Percentiles rank a stretch among this genome's conserved stretches.
Evolutionary conservation across 2,797 vertebrate species (phyloP).

Genomic region (Crax fasciolata): DNA sequence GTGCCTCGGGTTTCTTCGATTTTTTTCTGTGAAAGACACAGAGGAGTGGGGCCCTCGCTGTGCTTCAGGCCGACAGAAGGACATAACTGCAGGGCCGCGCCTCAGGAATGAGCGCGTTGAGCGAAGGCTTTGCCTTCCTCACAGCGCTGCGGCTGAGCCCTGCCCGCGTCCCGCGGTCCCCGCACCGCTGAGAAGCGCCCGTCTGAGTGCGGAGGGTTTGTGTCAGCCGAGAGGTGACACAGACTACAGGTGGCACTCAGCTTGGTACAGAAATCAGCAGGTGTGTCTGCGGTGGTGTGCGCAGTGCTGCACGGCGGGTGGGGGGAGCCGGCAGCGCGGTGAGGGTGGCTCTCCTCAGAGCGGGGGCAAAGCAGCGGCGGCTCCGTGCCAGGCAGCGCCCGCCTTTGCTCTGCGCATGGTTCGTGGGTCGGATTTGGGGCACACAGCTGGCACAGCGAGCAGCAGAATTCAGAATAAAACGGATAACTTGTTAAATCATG

Average conservation of each 20-base stretch:
- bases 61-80: not conserved
- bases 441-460: not conserved
- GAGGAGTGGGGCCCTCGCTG: not conserved
- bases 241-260: not conserved
- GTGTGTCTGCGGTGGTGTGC: no score
- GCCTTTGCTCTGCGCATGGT: no score
- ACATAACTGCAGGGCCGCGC: not conserved
- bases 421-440: not conserved
- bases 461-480: not conserved
- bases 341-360: no score
- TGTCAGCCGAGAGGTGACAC: fast-evolving
- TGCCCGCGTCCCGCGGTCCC: no score
- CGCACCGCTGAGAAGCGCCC: no score
- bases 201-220: not conserved
- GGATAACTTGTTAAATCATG: not conserved
- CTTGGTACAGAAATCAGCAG: not conserved
- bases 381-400: no score
- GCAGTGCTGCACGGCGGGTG: no score
- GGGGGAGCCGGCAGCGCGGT: no score
- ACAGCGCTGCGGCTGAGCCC: not conserved
- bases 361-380: no score
- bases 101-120: fast-evolving
- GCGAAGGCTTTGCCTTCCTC: no score
- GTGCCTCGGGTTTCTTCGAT: not conserved
- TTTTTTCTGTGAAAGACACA: not conserved